Evolutionary conservation across 2,113 vertebrate genomes (phyloP).

Genomic region (Xyliphius kryptos): DNA sequence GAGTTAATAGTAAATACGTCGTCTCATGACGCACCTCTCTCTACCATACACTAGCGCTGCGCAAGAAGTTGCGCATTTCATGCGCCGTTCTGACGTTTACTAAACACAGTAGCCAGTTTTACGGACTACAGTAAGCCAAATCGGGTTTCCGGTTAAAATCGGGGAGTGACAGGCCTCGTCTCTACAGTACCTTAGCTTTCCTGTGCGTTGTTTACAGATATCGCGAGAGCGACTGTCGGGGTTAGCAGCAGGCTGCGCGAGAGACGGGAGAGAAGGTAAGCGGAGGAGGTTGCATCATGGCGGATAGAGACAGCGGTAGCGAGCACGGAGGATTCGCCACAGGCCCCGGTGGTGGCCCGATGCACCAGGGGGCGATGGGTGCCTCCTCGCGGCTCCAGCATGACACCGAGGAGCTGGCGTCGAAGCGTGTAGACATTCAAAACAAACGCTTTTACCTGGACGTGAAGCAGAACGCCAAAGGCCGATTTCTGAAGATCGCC

Average conservation of each 20-base stretch:
- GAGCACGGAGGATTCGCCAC: conserved; percentile 85
- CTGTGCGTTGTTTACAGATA: conserved; percentile 60
- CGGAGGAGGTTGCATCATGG: conserved; percentile 86
- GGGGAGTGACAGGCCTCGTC: conserved; percentile 13
- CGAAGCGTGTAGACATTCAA: conserved; percentile 92
- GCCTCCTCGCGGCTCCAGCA: conserved; percentile 83
- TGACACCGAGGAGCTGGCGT: conserved; percentile 93
- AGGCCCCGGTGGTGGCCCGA: conserved; percentile 72
- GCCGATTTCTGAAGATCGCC: conserved; percentile 94
- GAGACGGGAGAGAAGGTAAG: conserved; percentile 81
- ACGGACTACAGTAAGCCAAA: conserved; percentile 54
- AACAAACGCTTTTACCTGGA: conserved; percentile 96
- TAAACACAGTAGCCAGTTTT: conserved; percentile 20
- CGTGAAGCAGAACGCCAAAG: conserved; percentile 94
- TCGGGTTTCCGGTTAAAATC: no score
- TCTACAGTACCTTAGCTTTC: conserved; percentile 41
- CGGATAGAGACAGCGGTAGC: conserved; percentile 93
- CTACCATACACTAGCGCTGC: no score
- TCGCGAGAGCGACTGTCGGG: conserved; percentile 81
- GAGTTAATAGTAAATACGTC: no score
- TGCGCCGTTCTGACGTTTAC: conserved; percentile 22
- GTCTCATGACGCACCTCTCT: no score
- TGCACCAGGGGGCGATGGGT: conserved; percentile 71
- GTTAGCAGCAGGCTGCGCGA: conserved; percentile 69
- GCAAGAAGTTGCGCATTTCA: conserved; percentile 31